Conservation (phyloP, 2,888 invertebrate genomes). For the Strigamia transsilvanica region DNA sequence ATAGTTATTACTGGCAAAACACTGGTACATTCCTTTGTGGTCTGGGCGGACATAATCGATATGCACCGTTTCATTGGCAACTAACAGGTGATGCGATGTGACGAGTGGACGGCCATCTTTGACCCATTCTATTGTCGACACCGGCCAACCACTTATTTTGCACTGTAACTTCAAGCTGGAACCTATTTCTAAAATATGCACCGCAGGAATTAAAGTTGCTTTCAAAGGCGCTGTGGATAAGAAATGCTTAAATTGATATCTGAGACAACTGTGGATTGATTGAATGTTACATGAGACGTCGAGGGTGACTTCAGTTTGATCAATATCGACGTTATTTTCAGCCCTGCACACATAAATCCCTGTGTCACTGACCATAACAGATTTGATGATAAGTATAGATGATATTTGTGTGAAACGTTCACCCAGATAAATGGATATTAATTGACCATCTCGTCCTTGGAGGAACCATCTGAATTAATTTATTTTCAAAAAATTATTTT, state of each 20-base stretch:
- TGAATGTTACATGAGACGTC: constrained; percentile 20
- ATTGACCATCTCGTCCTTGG: constrained; percentile 42
- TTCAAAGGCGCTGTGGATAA: not conserved
- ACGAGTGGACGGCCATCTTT: constrained; percentile 28
- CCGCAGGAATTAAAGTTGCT: not conserved
- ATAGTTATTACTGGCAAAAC: constrained; percentile 42
- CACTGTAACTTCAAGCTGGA: constrained; percentile 13
- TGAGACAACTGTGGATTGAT: not conserved
- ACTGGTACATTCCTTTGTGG: constrained; percentile 50
- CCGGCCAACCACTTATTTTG: constrained; percentile 1
- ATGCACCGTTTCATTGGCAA: constrained; percentile 39
- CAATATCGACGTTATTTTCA: constrained; percentile 35
- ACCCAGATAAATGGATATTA: constrained; percentile 50
- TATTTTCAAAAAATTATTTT: not conserved
- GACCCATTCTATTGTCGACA: constrained; percentile 2
- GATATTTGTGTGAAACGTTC: constrained; percentile 32
- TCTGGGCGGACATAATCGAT: constrained; percentile 40
- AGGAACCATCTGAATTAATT: constrained; percentile 38
- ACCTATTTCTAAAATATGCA: constrained; percentile 2
- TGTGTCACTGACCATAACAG: constrained; percentile 12
- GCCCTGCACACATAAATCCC: constrained; percentile 37
- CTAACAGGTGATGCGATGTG: not conserved
- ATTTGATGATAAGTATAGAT: constrained; percentile 22
- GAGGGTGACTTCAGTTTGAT: constrained; percentile 12
- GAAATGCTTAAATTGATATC: not conserved